Conservation (phyloP, 2,113 vertebrate genomes). For the Gallinago undulata region DNA sequence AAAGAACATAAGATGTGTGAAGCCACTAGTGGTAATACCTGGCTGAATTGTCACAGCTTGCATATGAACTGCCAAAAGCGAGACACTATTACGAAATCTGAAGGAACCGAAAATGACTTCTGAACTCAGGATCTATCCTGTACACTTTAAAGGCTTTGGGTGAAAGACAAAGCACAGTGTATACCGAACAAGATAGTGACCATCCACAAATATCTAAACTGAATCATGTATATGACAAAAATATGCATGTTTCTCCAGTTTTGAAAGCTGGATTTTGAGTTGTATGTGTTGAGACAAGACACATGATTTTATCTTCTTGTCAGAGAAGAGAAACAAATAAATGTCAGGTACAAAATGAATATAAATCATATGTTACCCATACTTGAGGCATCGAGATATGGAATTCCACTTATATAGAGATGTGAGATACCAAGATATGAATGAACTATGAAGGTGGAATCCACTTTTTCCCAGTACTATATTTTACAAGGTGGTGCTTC, state of each 20-base stretch:
- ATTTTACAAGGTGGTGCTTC: background rate
- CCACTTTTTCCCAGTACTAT: background rate
- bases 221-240: background rate
- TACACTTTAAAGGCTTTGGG: background rate
- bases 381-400: background rate
- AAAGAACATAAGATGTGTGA: background rate
- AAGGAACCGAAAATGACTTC: background rate
- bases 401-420: background rate
- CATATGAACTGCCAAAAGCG: background rate
- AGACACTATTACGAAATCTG: background rate
- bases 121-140: background rate
- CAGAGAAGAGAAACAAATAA: background rate
- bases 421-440: background rate
- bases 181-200: background rate
- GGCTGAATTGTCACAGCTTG: background rate
- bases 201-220: background rate
- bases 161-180: background rate
- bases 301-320: background rate
- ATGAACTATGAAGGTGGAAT: background rate
- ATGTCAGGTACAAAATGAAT: background rate
- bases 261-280: background rate
- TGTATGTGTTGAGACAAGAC: background rate
- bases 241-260: background rate
- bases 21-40: background rate
- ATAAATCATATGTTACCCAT: background rate